Base-by-base conservation (phyloP, 2,888 invertebrate genomes). In the Xestia c-nigrum region DNA sequence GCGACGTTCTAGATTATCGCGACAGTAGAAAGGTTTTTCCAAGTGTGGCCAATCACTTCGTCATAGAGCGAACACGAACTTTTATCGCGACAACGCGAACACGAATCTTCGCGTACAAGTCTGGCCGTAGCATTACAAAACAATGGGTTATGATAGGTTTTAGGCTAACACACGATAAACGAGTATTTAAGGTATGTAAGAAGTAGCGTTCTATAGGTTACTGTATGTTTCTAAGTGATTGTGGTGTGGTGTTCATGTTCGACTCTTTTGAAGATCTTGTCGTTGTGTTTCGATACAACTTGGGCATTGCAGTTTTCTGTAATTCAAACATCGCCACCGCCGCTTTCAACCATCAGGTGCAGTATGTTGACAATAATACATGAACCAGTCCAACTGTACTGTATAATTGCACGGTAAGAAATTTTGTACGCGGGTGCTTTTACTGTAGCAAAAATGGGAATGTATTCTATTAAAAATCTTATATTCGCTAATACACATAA, bases 301-400 rank as follows among this genome's bases (percentile, higher is more conserved):
- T 4, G 85, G 89, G 80, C 96, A 96, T 5, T 85, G 89, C 19
- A 72, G 57, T 55, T 78, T 88, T 3, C 95, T 88, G 72, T 96
- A 95, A 68, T 95, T 93, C 4, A 93, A 86, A 73, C 96, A 96
- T 65, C 95, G 88, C 95, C 95, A 95, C 0, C 94, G 87, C 0
- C 89, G 88, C 67, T 90, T 93, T 3, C 78, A 86, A 1, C 92
- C 92, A 0, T 78, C 68, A 7, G 83, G 63, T 0, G 94, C 87
- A 19, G 85, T 76, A 79, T 94, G 92, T 76, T 95, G 95, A 61
- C 90, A 83, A 75, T 89, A 86, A 79, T 94, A 96, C 21, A 96
- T 85, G 68, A 79, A 95, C 0, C 93, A 89, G 81, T 94, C 93
- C 24, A 95, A 76, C 78, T 95, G 90, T 47, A 31, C 31, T 31